Evolutionary conservation across 2,888 invertebrate genomes (phyloP), one percentile per base, ranked within the genome.

Genomic region (Tenthredo amoena): DNA sequence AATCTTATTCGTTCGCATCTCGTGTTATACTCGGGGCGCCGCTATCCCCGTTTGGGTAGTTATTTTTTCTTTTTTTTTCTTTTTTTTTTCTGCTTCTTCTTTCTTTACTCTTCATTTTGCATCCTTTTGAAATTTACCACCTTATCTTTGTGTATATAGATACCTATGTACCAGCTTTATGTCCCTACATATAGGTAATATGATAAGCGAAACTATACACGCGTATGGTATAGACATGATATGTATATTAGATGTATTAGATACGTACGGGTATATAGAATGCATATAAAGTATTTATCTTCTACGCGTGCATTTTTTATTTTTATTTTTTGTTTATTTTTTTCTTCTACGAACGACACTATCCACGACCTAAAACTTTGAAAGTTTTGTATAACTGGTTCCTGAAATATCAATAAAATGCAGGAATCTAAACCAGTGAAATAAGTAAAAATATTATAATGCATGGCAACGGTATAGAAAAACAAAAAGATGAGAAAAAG

Each of bases 1-100:
- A 79, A 85, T 85, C 81, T 85, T 65, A 55, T 71, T 77, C 68
- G 71, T 71, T 77, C 68, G 71, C 50, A 68, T 83, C 83, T 65
- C 83, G 47, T 40, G 18, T 47, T 83, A 40, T 85, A 12, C 34
- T n/a, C 18, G 72, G 15, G 43, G 37, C 43, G 37, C 34, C 40
- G 10, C 34, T 72, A 74, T 77, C 43, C 62, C 21, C 9, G 26
- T 85, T 65, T n/a, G 15, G 3, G 47, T 47, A 31, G 43, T 18
- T 34, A 55, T 62, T 43, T 65, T 65, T 10, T 40, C 9, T 21
- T 31, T 21, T 43, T 55, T 50, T 7, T 55, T 50, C 55, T 55
- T 2, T n/a, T 43, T 10, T 68, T 18, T 10, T 12, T 37, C 18
- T 26, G 34, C 34, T 31, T 2, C 2, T 31, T 18, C 9, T 31